Evolutionary conservation across 2,888 invertebrate genomes (phyloP).

Genomic region (Craniophora ligustri): DNA sequence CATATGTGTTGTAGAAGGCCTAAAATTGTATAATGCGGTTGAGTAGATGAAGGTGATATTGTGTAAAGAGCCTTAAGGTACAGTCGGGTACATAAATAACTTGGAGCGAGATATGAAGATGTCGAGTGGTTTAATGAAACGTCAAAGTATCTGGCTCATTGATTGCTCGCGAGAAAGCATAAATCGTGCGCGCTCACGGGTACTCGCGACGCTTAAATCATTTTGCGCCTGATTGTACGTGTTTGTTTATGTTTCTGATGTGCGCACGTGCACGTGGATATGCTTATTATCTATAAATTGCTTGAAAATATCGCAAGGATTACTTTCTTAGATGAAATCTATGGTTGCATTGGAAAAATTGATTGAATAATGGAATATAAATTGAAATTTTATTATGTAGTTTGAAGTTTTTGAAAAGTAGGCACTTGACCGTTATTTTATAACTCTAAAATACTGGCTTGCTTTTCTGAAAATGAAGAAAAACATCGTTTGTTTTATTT

Average conservation of each 20-base stretch:
- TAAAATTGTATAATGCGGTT: constrained; percentile 10
- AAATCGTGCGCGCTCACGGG: constrained; percentile 67
- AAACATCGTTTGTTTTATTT: no score
- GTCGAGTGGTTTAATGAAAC: constrained; percentile 84
- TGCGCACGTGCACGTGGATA: constrained; percentile 52
- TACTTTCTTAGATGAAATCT: not conserved
- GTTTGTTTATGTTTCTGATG: constrained; percentile 62
- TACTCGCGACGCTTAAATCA: constrained; percentile 64
- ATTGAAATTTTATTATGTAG: no score
- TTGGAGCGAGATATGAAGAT: constrained; percentile 81
- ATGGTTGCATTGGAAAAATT: not conserved
- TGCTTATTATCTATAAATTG: constrained; percentile 52
- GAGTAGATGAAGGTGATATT: constrained; percentile 37
- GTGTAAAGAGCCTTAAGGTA: constrained; percentile 70
- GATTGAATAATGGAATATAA: no score
- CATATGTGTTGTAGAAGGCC: not conserved
- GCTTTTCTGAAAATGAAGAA: no score
- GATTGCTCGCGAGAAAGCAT: constrained; percentile 70
- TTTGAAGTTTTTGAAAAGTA: no score
- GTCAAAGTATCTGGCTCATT: constrained; percentile 82
- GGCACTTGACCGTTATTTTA: no score
- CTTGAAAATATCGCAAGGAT: constrained; percentile 9
- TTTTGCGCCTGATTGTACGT: constrained; percentile 64
- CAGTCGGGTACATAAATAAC: constrained; percentile 80
- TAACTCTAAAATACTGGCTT: no score